Evolutionary conservation across 2,888 invertebrate species (phyloP), one percentile per base, ranked within the genome.

Genomic region (Imbricaverruca yamaguchii): DNA sequence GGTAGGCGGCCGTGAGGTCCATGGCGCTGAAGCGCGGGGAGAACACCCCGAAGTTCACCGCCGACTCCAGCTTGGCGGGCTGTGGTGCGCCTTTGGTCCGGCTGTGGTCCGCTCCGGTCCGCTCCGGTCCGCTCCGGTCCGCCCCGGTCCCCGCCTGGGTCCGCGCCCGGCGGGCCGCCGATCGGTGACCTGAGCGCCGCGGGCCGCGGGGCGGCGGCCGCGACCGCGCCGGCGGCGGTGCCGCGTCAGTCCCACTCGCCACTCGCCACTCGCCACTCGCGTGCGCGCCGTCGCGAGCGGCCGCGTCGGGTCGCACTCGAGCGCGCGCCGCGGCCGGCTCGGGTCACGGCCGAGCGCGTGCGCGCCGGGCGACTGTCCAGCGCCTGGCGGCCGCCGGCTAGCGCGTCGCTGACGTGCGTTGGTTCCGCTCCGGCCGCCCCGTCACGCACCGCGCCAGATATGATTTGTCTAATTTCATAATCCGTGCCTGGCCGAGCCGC

Each of bases 1-100:
- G 91, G 89, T 96, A 96, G 86, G 96, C 95, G 87, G 95, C 95
- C 87, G 94, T 94, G 86, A 96, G 91, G 89, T 96, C 96, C 92
- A 96, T 94, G 81, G 84, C 82, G 82, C 83, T 82, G 85, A 92
- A 92, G 85, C 90, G 90, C 21, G 83, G 81, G 65, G 81, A 82
- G 80, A 83, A 82, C 80, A 83, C 81, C 81, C 83, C 82, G 79
- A 83, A 82, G 23, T 83, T 80, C 57, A 83, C 83, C 57, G 80
- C 65, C 21, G 53, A 55, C 67, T 78, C 65, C 80, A 69, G 80
- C 74, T 39, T 57, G 80, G 55, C 79, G 61, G 80, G 74, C 81
- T 65, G n/a, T 39, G 39, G 39, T 1, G 39, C 39, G 39, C 39
- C 39, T 39, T 39, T 39, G 39, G 39, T 39, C 39, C 39, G 39